phyloP scores from a whole-genome alignment of 2,797 vertebrate genomes.

The Spea hammondii region DNA sequence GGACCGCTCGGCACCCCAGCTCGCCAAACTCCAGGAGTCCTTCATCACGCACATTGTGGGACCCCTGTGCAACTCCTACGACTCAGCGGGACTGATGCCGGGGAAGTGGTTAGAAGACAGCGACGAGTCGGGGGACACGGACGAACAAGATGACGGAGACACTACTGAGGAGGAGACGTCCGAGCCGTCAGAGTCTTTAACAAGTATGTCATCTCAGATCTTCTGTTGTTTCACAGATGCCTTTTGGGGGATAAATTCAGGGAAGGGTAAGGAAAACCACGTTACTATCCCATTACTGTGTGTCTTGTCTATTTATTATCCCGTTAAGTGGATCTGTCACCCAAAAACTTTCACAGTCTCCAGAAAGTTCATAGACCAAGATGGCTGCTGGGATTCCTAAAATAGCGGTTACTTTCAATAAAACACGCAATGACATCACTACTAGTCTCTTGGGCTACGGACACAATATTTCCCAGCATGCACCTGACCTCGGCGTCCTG shows the following conservation, averaged over 20 bases:
- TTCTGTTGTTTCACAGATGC: conserved; percentile 46
- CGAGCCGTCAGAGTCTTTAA: conserved; percentile 77
- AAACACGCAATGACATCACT: neutral
- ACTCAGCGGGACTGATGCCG: conserved; percentile 90
- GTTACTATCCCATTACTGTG: neutral
- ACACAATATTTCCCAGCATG: neutral
- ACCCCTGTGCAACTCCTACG: conserved; percentile 92
- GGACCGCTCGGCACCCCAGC: conserved; percentile 93
- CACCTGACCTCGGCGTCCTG: neutral
- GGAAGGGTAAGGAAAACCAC: conserved; percentile 35
- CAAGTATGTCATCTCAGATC: conserved; percentile 61
- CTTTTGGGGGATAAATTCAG: conserved; percentile 30
- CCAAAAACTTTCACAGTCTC: too few relatives aligned
- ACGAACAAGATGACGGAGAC: conserved; percentile 75
- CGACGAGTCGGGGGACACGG: conserved; percentile 76
- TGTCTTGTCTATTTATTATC: too few relatives aligned
- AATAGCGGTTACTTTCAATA: too few relatives aligned
- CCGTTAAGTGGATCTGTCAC: too few relatives aligned
- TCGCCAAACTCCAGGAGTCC: conserved; percentile 96
- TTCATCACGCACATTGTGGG: conserved; percentile 99
- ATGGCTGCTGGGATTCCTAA: too few relatives aligned
- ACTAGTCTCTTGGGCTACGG: neutral
- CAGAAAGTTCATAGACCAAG: too few relatives aligned
- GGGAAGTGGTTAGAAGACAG: conserved; percentile 86
- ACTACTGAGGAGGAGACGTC: conserved; percentile 80